Evolutionary conservation across 2,888 invertebrate genomes (phyloP), one percentile per base, ranked within the genome.

Genomic region (Julus scanicus): DNA sequence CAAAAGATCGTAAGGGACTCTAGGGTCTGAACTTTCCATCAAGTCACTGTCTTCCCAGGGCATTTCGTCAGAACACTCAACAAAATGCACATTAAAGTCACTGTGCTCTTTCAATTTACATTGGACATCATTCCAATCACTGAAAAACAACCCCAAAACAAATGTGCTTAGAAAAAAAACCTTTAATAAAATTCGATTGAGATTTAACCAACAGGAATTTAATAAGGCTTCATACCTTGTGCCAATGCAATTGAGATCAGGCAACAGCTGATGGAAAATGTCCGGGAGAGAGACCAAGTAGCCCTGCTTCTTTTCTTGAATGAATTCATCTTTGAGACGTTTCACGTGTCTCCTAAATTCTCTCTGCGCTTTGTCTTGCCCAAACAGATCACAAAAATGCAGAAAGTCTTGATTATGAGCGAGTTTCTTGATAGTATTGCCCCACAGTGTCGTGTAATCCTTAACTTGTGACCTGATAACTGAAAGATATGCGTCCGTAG

Each of bases 1-100:
- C 89, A 99, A 93, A 89, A 98, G 95, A 92, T 98, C 98, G 92
- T 96, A 97, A 0, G 98, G 98, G 91, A 99, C 97, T 91, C 98
- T 95, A 44, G 94, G 93, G 91, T 96, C 96, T 90, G 94, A 94
- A 48, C 90, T 90, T 20, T 95, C 95, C 86, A 94, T 93, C 90
- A 95, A 93, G 92, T 94, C 94, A 90, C 95, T 95, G 92, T 95
- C 96, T 89, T 95, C 95, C 96, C 95, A 97, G 86, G 95, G 95
- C 90, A 94, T 95, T 91, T 95, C 95, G 90, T 95, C 95, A 88
- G 95, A 95, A 91, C 95, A 95, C 91, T 96, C 96, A 91, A 97
- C 96, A 94, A 98, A 99, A 94, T 97, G 97, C 91, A 96, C 95
- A 88, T 96, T 95, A 93, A 98, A 99, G 92, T 98, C 97, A n/a